Conservation (phyloP, 1,140 invertebrate genomes). For the Drosophila punjabiensis region DNA sequence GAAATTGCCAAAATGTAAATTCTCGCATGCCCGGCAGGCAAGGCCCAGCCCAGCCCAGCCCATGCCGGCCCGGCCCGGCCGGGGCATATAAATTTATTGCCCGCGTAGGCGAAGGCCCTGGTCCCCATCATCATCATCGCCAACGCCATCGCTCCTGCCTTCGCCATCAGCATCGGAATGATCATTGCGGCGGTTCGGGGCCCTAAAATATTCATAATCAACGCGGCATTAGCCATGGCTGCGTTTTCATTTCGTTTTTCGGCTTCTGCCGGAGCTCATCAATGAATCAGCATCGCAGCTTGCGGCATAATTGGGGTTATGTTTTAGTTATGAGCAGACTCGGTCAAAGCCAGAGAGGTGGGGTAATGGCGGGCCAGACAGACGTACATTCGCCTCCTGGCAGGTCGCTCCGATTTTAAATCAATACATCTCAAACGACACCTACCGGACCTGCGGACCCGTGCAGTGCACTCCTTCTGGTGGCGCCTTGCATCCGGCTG, state of each 20-base stretch:
- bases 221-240: constrained; percentile 67
- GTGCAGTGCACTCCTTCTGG: constrained; percentile 22
- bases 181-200: constrained; percentile 30
- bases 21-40: constrained; percentile 64
- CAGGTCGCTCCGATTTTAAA: constrained; percentile 20
- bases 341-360: not conserved
- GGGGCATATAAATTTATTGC: constrained; percentile 75
- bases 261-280: constrained; percentile 41
- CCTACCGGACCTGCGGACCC: constrained; percentile 6
- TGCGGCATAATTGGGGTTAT: constrained; percentile 58
- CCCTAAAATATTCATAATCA: constrained; percentile 81
- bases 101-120: constrained; percentile 28
- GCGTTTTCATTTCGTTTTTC: constrained; percentile 54
- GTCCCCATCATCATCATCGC: constrained; percentile 19
- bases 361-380: not conserved
- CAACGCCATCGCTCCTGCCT: constrained; percentile 32
- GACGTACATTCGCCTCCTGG: not conserved
- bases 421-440: constrained; percentile 36
- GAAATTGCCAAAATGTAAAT: constrained; percentile 84
- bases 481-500: constrained; percentile 16
- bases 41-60: not conserved
- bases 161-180: constrained; percentile 21
- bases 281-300: constrained; percentile 52
- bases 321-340: constrained; percentile 57
- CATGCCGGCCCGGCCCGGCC: constrained; percentile 5